These are phyloP conservation scores for Plecotus auritus DNA, from an alignment of 2,113 vertebrate genomes.

Conservation along the genomic window DNA sequence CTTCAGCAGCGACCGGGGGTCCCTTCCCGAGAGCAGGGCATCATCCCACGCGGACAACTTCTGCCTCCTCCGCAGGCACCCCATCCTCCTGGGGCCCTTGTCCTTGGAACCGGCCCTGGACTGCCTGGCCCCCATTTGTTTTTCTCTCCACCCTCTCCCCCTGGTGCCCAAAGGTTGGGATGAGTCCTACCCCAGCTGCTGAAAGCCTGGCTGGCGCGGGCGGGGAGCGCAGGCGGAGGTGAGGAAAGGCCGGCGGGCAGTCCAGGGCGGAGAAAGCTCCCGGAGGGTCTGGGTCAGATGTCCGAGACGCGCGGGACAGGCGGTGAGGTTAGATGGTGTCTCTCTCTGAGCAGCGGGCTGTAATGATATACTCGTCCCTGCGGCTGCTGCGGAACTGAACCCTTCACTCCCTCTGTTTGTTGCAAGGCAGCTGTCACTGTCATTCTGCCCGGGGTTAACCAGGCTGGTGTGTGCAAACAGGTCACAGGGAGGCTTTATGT, in stretches of 20 bases:
- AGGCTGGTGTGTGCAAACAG: conserved; percentile 81
- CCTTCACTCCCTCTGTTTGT: conserved; percentile 80
- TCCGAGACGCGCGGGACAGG: conserved; percentile 48
- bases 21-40: conserved; percentile 76
- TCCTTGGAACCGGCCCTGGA: conserved; percentile 75
- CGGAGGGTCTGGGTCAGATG: background rate
- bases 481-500: conserved; percentile 76
- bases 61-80: conserved; percentile 68
- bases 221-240: background rate
- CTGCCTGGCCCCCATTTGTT: conserved; percentile 82
- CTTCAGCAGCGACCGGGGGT: conserved; percentile 79
- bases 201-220: background rate
- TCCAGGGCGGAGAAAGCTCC: background rate
- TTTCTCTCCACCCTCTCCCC: background rate
- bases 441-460: conserved; percentile 83
- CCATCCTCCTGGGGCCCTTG: conserved; percentile 59
- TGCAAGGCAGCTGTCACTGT: conserved; percentile 90
- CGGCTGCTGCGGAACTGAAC: conserved; percentile 75
- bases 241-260: background rate
- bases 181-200: conserved; percentile 19
- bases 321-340: conserved; percentile 44
- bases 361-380: conserved; percentile 78
- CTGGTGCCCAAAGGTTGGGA: background rate
- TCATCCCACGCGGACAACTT: conserved; percentile 81
- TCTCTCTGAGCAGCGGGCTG: conserved; percentile 73